phyloP scores from a whole-genome alignment of 2,888 invertebrate genomes.

The Isoperla grammatica region DNA sequence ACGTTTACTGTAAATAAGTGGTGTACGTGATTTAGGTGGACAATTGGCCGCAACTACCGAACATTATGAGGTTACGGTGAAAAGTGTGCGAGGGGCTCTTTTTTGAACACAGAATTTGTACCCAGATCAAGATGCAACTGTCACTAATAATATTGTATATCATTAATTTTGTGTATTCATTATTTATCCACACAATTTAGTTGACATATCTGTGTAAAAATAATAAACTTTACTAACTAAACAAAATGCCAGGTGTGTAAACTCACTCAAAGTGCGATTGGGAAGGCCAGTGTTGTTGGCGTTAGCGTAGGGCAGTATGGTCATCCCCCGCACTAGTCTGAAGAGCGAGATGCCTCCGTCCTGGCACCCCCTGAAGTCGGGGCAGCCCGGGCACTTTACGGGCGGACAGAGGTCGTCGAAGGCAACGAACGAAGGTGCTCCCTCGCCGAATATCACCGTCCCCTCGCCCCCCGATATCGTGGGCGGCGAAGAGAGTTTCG shows the following conservation, averaged over 20 bases:
- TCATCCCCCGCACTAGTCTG: conserved; percentile 51
- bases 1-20: too few relatives aligned
- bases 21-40: too few relatives aligned
- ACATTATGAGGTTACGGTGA: too few relatives aligned
- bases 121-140: too few relatives aligned
- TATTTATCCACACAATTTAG: neutral
- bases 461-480: conserved; percentile 38
- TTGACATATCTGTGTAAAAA: too few relatives aligned
- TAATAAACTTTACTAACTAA: neutral
- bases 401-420: conserved; percentile 58
- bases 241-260: neutral
- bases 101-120: too few relatives aligned
- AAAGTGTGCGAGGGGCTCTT: too few relatives aligned
- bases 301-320: conserved; percentile 53
- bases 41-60: too few relatives aligned
- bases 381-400: conserved; percentile 56
- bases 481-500: conserved; percentile 48
- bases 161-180: too few relatives aligned
- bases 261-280: conserved; percentile 47
- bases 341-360: conserved; percentile 53
- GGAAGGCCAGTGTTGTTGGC: conserved; percentile 53
- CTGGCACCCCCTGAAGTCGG: conserved; percentile 50
- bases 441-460: conserved; percentile 51
- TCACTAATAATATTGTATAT: too few relatives aligned
- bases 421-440: conserved; percentile 55